Percentiles rank a stretch among this genome's conserved stretches.
Evolutionary conservation across 2,888 invertebrate genomes (phyloP).

Genomic region (Microdon myrmicae): DNA sequence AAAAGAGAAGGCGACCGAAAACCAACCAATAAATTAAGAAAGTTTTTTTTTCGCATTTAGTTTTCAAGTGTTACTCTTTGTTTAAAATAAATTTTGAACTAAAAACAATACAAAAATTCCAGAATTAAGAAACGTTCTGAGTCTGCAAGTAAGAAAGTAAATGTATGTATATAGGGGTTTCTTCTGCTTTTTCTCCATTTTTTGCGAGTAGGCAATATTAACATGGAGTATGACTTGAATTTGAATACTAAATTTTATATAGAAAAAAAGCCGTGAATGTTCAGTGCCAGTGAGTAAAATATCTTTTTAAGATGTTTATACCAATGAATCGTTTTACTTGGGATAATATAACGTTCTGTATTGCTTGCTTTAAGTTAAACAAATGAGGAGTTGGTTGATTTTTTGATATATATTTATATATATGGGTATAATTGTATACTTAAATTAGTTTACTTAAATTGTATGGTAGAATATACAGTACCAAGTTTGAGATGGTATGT

Average conservation of each 20-base stretch:
- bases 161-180: slow-evolving; percentile 1
- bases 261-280: slow-evolving; percentile 38
- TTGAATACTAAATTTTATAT: slow-evolving; percentile 2
- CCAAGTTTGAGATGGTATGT: slow-evolving; percentile 13
- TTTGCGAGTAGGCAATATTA: slow-evolving; percentile 7
- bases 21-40: slow-evolving; percentile 64
- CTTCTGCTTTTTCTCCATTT: not conserved
- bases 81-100: slow-evolving; percentile 29
- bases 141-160: slow-evolving; percentile 11
- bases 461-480: slow-evolving; percentile 44
- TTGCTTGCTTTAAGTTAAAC: slow-evolving; percentile 21
- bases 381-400: slow-evolving; percentile 18
- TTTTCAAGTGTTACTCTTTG: slow-evolving; percentile 17
- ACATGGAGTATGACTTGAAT: too few relatives aligned
- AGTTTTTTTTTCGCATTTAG: slow-evolving; percentile 18
- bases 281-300: slow-evolving; percentile 40
- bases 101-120: slow-evolving; percentile 19
- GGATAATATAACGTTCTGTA: slow-evolving; percentile 3
- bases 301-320: slow-evolving; percentile 10
- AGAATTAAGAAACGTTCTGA: slow-evolving; percentile 15
- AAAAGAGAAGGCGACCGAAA: slow-evolving; percentile 83
- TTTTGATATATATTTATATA: too few relatives aligned
- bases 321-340: slow-evolving; percentile 7
- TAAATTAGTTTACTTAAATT: slow-evolving; percentile 4
- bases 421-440: too few relatives aligned